A percentile compares a stretch with the other conserved stretches of the same genome.
phyloP scores from a whole-genome alignment of 2,888 invertebrate species.

The Pyrocoelia pectoralis region DNA sequence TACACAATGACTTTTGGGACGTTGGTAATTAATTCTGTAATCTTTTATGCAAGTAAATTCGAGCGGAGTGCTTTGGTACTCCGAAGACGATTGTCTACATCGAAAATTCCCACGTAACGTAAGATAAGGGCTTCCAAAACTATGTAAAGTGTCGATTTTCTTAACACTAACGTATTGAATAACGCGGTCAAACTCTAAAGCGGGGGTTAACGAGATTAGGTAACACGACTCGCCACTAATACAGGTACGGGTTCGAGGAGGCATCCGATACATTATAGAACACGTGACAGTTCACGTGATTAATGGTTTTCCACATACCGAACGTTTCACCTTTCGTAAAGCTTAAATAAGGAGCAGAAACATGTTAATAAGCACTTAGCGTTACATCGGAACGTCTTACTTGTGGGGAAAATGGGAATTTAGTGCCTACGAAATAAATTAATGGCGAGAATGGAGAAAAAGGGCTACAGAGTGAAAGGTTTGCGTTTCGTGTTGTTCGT shows the following conservation, averaged over 20 bases:
- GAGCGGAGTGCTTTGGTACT: too few species aligned
- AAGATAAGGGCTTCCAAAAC: too few species aligned
- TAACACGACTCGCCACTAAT: background rate
- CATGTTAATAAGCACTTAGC: constrained; percentile 8
- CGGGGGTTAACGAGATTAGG: background rate
- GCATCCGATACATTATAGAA: constrained; percentile 1
- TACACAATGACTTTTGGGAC: too few species aligned
- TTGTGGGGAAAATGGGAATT: background rate
- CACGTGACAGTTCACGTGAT: constrained; percentile 1
- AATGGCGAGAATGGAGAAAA: too few species aligned
- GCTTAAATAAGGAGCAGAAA: background rate
- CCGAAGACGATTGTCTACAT: too few species aligned
- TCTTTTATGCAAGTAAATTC: too few species aligned
- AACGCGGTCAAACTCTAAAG: background rate
- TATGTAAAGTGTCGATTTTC: too few species aligned
- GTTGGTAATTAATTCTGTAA: too few species aligned
- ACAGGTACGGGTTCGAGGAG: background rate
- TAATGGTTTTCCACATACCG: background rate
- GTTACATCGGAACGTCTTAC: background rate
- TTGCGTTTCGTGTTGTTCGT: too few species aligned
- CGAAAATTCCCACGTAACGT: too few species aligned
- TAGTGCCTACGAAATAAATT: too few species aligned
- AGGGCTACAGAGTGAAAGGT: too few species aligned
- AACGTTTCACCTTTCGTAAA: background rate
- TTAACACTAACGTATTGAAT: background rate